Conservation (phyloP, 2,113 vertebrate species). For the Ptilonorhynchus violaceus region DNA sequence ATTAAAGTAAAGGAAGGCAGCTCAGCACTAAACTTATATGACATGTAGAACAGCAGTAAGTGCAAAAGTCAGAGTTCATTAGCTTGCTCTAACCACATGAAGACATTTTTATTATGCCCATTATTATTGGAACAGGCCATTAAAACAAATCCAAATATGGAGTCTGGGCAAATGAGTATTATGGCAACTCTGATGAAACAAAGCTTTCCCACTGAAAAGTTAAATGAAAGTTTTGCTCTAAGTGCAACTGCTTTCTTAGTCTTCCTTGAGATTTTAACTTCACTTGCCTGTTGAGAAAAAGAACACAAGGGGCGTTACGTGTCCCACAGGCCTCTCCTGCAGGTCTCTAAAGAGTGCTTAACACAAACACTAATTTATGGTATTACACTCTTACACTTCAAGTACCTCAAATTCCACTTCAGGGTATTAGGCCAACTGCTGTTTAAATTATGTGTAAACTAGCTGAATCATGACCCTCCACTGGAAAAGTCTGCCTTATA, state of each 20-base stretch:
- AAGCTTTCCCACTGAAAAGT: neutral
- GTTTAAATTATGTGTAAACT: conserved; percentile 25
- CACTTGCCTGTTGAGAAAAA: neutral
- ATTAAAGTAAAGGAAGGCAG: neutral
- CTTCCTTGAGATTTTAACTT: neutral
- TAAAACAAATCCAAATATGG: neutral
- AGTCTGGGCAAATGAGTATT: neutral
- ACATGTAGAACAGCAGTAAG: neutral
- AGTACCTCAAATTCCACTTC: conserved; percentile 11
- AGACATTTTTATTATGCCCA: neutral
- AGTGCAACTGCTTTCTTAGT: neutral
- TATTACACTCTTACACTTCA: neutral
- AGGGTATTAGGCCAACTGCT: conserved; percentile 31
- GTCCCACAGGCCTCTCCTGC: neutral
- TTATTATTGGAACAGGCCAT: neutral
- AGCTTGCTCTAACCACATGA: neutral
- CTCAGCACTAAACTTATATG: neutral
- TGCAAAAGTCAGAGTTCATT: neutral
- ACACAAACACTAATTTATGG: neutral
- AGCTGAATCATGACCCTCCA: neutral
- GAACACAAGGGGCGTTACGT: neutral
- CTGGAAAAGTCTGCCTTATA: conserved; percentile 2
- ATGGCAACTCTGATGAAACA: neutral
- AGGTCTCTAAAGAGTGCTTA: neutral
- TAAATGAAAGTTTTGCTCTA: neutral